These are phyloP conservation scores for Scelioninae gen. 1 DNA, from an alignment of 2,888 invertebrate genomes.

Conservation along the genomic window DNA sequence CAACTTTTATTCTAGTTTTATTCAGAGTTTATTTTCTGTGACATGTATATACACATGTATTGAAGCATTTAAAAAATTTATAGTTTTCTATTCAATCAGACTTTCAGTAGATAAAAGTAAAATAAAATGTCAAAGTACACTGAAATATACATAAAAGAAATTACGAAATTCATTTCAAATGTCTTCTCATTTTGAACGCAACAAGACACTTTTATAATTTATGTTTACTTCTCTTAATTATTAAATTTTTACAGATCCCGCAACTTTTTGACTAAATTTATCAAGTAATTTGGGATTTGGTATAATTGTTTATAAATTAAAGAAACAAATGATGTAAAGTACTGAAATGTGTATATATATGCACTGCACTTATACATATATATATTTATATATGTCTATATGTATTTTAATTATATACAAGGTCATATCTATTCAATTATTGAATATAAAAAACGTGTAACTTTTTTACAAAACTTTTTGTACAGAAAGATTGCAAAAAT, in stretches of 20 bases:
- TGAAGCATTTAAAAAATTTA: conserved; percentile 48
- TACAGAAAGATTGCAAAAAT: too few relatives aligned
- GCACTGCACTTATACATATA: conserved; percentile 33
- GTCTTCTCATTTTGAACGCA: too few relatives aligned
- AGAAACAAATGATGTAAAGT: conserved; percentile 21
- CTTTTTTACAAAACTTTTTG: too few relatives aligned
- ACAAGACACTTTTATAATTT: background rate
- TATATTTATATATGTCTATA: conserved; percentile 33
- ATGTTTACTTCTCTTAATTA: background rate
- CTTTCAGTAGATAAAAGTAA: conserved; percentile 23
- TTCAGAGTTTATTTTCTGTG: conserved; percentile 62
- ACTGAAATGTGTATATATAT: conserved; percentile 54
- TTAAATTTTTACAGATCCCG: background rate
- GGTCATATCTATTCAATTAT: too few relatives aligned
- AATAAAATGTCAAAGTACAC: conserved; percentile 13
- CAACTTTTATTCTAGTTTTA: conserved; percentile 66
- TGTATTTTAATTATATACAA: conserved; percentile 32
- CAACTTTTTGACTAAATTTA: background rate
- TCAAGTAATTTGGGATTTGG: background rate
- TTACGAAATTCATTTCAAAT: conserved; percentile 2
- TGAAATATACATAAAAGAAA: background rate
- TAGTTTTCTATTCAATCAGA: conserved; percentile 26
- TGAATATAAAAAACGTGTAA: too few relatives aligned
- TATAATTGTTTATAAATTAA: background rate
- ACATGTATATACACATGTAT: conserved; percentile 60